Evolutionary conservation across 2,113 vertebrate species (phyloP).

Genomic region (Chelonoidis abingdonii): DNA sequence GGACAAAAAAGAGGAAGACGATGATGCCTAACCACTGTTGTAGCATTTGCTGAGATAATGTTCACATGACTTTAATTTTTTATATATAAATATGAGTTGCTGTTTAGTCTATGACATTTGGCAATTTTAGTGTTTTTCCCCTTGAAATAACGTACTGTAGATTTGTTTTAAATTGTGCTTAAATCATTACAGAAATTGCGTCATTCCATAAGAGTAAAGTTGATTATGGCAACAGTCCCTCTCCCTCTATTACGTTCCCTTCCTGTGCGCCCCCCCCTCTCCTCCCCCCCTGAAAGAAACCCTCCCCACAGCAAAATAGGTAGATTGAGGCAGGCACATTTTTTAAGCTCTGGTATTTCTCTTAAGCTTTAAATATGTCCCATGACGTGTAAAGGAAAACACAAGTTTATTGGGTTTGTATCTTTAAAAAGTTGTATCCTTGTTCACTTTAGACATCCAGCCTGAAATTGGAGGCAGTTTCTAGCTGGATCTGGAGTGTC

Average conservation of each 20-base stretch:
- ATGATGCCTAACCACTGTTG: slow-evolving; percentile 60
- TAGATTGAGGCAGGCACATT: background rate
- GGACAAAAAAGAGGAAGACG: slow-evolving; percentile 69
- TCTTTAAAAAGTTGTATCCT: background rate
- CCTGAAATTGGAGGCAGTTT: background rate
- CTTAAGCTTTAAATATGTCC: background rate
- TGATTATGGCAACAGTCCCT: slow-evolving; percentile 55
- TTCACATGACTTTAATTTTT: slow-evolving; percentile 36
- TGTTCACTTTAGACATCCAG: background rate
- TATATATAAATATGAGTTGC: slow-evolving; percentile 4
- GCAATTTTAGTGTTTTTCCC: slow-evolving; percentile 7
- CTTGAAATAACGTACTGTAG: slow-evolving; percentile 19
- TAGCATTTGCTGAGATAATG: background rate
- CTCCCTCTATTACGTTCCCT: background rate
- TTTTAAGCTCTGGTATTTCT: background rate
- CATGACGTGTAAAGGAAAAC: background rate
- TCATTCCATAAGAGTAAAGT: slow-evolving; percentile 36
- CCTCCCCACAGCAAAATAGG: background rate
- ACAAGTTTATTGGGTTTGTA: background rate
- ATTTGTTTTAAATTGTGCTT: slow-evolving; percentile 47
- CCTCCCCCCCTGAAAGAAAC: background rate
- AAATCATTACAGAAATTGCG: slow-evolving; percentile 29
- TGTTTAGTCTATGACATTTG: background rate
- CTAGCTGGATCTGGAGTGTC: background rate
- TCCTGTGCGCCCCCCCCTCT: background rate